A percentile compares a stretch with the other conserved stretches of the same genome.
Conservation (phyloP, 2,797 vertebrate species). For the Cyprinodon diabolis region DNA sequence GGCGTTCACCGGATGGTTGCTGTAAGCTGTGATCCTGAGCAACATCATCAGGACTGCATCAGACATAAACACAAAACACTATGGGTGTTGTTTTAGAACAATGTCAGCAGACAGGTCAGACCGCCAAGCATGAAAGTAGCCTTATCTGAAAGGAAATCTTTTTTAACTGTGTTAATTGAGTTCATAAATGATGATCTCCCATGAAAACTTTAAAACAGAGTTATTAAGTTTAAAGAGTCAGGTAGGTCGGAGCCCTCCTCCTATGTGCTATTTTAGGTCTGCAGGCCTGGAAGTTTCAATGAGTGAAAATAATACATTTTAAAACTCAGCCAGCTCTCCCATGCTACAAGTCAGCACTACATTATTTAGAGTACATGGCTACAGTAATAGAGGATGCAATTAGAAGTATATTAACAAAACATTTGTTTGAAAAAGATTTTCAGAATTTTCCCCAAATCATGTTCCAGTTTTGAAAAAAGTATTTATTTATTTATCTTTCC, state of each 20-base stretch:
- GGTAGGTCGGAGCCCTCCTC: neutral
- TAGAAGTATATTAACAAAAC: too few species aligned
- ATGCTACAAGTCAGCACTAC: neutral
- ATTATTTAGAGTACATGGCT: neutral
- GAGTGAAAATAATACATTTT: constrained; percentile 10
- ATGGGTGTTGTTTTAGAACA: constrained; percentile 11
- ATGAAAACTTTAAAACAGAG: neutral
- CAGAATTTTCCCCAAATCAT: neutral
- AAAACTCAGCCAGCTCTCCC: constrained; percentile 14
- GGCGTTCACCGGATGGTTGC: constrained; percentile 20
- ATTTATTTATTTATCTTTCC: neutral
- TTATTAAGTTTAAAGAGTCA: neutral
- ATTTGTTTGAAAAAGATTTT: neutral
- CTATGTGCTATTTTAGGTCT: constrained; percentile 19
- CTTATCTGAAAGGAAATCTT: neutral
- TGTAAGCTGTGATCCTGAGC: constrained; percentile 8
- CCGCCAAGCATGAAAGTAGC: neutral
- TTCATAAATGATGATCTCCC: constrained; percentile 12
- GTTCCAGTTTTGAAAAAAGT: neutral
- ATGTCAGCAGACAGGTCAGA: neutral
- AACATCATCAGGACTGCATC: neutral
- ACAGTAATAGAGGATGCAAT: neutral
- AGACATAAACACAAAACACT: constrained; percentile 26
- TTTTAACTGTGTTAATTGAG: neutral
- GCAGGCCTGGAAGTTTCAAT: constrained; percentile 32